phyloP scores from a whole-genome alignment of 2,888 invertebrate genomes.

The Anodontia alba region DNA sequence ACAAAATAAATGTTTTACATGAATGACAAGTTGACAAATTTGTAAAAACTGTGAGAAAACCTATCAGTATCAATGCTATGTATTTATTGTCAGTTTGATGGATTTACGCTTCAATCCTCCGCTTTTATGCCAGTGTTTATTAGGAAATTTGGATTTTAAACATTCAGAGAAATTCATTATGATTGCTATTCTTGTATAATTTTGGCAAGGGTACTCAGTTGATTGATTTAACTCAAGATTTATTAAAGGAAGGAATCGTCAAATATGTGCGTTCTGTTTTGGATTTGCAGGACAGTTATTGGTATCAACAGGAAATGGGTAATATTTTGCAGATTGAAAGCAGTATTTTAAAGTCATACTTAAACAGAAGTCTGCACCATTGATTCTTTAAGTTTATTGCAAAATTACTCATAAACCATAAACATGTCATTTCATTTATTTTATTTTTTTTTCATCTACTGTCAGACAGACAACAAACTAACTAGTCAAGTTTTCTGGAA shows the following conservation, averaged over 20 bases:
- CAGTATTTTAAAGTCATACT: background rate
- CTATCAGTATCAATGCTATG: constrained; percentile 30
- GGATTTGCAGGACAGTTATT: background rate
- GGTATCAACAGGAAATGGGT: constrained; percentile 31
- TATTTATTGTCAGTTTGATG: constrained; percentile 5
- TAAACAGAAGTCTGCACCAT: background rate
- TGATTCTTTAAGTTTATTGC: background rate
- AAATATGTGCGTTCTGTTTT: background rate
- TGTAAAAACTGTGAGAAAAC: constrained; percentile 49
- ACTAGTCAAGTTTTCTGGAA: too few species aligned
- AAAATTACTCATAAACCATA: background rate
- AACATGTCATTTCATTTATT: too few species aligned
- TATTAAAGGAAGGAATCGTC: background rate
- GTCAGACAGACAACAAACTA: too few species aligned
- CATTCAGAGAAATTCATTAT: constrained; percentile 37
- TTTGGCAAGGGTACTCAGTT: constrained; percentile 6
- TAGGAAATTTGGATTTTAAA: constrained; percentile 50
- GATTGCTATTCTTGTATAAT: constrained; percentile 31
- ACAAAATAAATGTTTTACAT: background rate
- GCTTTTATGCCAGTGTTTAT: constrained; percentile 48
- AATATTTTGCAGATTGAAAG: constrained; percentile 24
- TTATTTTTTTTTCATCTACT: too few species aligned
- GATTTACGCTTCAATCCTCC: background rate
- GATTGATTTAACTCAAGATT: background rate
- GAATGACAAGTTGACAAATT: constrained; percentile 54